phyloP scores from a whole-genome alignment of 2,113 vertebrate genomes.

The Tauraco erythrolophus region DNA sequence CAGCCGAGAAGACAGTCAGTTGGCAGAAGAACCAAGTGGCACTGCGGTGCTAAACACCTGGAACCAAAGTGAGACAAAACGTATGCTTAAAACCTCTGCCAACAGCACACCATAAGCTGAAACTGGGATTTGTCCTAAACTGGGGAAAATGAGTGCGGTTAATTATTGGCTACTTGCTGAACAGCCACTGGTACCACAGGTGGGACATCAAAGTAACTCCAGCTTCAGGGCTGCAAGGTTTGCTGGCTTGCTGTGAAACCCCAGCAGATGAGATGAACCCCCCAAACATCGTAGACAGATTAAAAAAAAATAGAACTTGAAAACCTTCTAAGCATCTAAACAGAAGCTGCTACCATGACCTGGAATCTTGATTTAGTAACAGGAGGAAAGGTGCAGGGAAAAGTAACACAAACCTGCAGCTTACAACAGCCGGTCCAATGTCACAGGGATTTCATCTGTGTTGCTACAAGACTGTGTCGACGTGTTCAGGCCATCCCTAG shows the following conservation, averaged over 20 bases:
- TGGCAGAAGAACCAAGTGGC: background rate
- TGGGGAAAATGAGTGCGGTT: background rate
- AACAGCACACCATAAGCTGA: background rate
- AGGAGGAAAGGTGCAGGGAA: background rate
- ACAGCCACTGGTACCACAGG: background rate
- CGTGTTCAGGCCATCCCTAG: background rate
- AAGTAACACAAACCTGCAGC: background rate
- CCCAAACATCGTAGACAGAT: background rate
- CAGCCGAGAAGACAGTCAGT: background rate
- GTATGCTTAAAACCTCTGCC: background rate
- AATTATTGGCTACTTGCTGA: background rate
- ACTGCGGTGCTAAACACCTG: background rate
- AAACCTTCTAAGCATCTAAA: background rate
- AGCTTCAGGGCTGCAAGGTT: background rate
- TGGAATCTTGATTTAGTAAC: background rate
- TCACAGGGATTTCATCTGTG: background rate
- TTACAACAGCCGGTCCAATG: background rate
- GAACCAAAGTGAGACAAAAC: background rate
- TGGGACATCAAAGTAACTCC: background rate
- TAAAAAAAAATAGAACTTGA: background rate
- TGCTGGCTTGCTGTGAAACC: background rate
- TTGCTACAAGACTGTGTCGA: fast-evolving
- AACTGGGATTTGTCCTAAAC: background rate
- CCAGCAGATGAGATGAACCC: background rate
- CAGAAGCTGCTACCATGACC: background rate